Percentiles rank a stretch among this genome's conserved stretches.
These are phyloP conservation scores for Prionailurus viverrinus DNA, from an alignment of 2,113 vertebrate species.

Conservation along the genomic window DNA sequence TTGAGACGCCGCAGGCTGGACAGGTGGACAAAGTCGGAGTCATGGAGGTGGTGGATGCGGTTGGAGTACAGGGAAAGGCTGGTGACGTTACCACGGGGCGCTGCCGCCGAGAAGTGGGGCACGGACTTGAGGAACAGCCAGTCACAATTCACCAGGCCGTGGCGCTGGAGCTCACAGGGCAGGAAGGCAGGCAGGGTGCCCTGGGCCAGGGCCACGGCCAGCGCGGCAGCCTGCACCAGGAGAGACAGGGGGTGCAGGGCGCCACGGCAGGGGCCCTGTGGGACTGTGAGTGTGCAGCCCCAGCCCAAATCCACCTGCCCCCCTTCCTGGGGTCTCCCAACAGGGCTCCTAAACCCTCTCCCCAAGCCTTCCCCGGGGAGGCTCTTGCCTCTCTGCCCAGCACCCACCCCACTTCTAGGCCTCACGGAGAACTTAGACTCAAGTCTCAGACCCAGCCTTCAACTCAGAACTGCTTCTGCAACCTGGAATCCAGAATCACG, in stretches of 20 bases:
- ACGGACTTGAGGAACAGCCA: slow-evolving; percentile 76
- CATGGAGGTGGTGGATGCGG: slow-evolving; percentile 76
- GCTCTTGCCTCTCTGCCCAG: neutral
- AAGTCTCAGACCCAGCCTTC: neutral
- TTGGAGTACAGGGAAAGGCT: slow-evolving; percentile 74
- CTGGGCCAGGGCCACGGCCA: neutral
- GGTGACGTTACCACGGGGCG: slow-evolving; percentile 46
- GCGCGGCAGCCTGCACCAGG: neutral
- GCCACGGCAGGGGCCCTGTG: neutral
- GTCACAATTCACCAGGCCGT: slow-evolving; percentile 63
- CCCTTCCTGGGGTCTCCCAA: neutral
- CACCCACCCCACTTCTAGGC: neutral
- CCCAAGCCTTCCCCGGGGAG: neutral
- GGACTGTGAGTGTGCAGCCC: neutral
- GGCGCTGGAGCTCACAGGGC: slow-evolving; percentile 74
- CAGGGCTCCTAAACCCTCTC: neutral
- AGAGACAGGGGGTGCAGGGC: slow-evolving; percentile 26
- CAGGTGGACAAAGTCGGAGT: slow-evolving; percentile 58
- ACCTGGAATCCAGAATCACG: neutral
- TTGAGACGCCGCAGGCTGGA: slow-evolving; percentile 61
- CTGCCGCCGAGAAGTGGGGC: neutral
- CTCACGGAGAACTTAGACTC: neutral
- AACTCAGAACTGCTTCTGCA: neutral
- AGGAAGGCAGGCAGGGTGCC: slow-evolving; percentile 76
- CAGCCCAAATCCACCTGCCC: neutral